Percentiles rank a stretch among this genome's conserved stretches.
phyloP scores from a whole-genome alignment of 2,797 vertebrate genomes.

The Sebastes oblongus region DNA sequence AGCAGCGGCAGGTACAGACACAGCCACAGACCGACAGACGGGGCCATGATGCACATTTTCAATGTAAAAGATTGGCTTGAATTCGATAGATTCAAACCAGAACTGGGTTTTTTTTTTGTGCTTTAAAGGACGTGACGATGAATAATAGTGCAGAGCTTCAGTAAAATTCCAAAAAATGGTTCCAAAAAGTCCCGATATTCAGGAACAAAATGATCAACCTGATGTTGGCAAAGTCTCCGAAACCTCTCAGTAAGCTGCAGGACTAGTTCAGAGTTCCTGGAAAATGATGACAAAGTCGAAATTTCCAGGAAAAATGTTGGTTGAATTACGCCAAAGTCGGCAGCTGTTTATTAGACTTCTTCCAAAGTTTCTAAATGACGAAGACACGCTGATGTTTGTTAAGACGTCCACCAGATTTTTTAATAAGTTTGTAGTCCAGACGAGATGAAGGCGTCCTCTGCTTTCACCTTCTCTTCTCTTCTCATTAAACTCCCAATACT shows the following conservation, averaged over 20 bases:
- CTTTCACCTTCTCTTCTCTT: not conserved
- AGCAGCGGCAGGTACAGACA: slow-evolving; percentile 43
- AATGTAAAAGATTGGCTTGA: not conserved
- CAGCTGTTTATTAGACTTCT: not conserved
- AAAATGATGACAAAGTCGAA: not conserved
- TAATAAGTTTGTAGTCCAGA: slow-evolving; percentile 11
- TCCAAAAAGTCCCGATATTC: not conserved
- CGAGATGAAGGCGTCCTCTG: not conserved
- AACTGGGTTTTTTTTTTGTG: not conserved
- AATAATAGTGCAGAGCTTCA: not conserved
- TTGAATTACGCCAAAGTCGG: not conserved
- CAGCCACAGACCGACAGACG: slow-evolving; percentile 6
- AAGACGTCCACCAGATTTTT: not conserved
- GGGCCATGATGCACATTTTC: slow-evolving; percentile 31
- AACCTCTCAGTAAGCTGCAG: not conserved
- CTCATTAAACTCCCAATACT: not conserved
- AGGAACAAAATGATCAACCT: not conserved
- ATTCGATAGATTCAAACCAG: not conserved
- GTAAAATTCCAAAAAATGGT: not conserved
- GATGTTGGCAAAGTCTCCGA: not conserved
- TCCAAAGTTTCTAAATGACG: not conserved
- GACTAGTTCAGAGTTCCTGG: not conserved
- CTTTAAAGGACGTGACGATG: not conserved
- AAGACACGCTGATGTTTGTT: not conserved
- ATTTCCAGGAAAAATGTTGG: not conserved